Evolutionary conservation across 2,797 vertebrate species (phyloP).

Genomic region (Scarus forsteni): DNA sequence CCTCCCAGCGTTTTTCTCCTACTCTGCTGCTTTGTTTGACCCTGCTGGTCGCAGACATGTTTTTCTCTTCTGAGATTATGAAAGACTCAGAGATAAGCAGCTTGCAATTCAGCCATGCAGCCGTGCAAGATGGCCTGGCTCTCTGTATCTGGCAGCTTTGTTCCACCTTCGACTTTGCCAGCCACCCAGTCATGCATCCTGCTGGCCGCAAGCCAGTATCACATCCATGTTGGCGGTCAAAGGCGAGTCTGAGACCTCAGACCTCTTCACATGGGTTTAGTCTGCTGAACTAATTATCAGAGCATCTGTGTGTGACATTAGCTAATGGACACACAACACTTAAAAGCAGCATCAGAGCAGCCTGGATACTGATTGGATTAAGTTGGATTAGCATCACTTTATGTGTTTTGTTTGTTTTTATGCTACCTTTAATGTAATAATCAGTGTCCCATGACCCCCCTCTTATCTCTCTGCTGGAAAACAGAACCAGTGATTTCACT

Average conservation of each 20-base stretch:
- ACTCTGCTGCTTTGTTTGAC: slow-evolving; percentile 13
- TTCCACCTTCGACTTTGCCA: slow-evolving; percentile 43
- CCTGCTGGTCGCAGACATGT: slow-evolving; percentile 32
- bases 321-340: slow-evolving; percentile 28
- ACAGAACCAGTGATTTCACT: slow-evolving; percentile 41
- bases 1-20: slow-evolving; percentile 6
- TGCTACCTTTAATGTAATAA: slow-evolving; percentile 29
- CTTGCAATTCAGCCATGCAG: slow-evolving; percentile 48
- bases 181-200: slow-evolving; percentile 34
- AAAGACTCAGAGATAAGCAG: slow-evolving; percentile 66
- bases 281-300: slow-evolving; percentile 46
- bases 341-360: slow-evolving; percentile 48
- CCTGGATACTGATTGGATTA: slow-evolving; percentile 68
- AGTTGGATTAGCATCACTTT: slow-evolving; percentile 51
- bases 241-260: slow-evolving; percentile 41
- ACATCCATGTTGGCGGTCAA: slow-evolving; percentile 31
- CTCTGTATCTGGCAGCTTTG: slow-evolving; percentile 14
- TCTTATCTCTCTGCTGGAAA: slow-evolving; percentile 25
- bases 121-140: slow-evolving; percentile 33
- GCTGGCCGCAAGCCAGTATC: slow-evolving; percentile 40
- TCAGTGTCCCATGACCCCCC: neutral
- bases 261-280: slow-evolving; percentile 52
- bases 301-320: slow-evolving; percentile 43
- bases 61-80: slow-evolving; percentile 52
- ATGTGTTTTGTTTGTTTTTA: slow-evolving; percentile 60